A percentile compares a stretch with the other conserved stretches of the same genome.
phyloP scores from a whole-genome alignment of 2,888 invertebrate genomes.

The Diplazon laetatorius region DNA sequence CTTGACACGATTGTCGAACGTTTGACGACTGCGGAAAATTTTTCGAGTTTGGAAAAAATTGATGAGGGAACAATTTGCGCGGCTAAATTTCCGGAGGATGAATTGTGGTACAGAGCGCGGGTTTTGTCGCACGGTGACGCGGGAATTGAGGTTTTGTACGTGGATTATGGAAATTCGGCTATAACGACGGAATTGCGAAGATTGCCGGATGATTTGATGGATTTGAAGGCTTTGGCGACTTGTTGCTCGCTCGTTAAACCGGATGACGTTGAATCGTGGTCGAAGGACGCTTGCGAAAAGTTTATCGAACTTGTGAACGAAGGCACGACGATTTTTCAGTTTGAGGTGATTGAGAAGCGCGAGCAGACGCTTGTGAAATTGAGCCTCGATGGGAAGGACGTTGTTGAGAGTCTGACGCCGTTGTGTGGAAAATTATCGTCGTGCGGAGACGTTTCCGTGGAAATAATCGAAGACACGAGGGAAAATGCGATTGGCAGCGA shows the following conservation, averaged over 20 bases:
- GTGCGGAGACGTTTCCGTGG: slow-evolving; percentile 25
- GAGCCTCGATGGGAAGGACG: slow-evolving; percentile 85
- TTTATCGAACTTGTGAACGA: slow-evolving; percentile 88
- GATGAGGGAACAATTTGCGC: slow-evolving; percentile 86
- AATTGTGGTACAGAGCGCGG: slow-evolving; percentile 87
- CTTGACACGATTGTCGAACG: slow-evolving; percentile 86
- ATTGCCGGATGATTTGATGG: slow-evolving; percentile 85
- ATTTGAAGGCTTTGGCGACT: slow-evolving; percentile 85
- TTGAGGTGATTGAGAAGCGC: slow-evolving; percentile 87
- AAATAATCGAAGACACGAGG: slow-evolving; percentile 1
- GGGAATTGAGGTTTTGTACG: slow-evolving; percentile 86
- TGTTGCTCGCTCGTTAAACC: slow-evolving; percentile 86
- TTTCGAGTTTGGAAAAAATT: slow-evolving; percentile 83
- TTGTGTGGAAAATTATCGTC: too few relatives aligned
- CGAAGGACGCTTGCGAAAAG: slow-evolving; percentile 86
- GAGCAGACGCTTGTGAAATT: slow-evolving; percentile 88
- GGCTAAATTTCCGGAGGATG: slow-evolving; percentile 87
- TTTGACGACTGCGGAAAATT: slow-evolving; percentile 84
- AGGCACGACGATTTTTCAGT: slow-evolving; percentile 88
- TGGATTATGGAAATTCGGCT: slow-evolving; percentile 88
- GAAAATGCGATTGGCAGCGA: background rate
- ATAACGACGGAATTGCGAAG: slow-evolving; percentile 84
- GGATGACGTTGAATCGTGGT: slow-evolving; percentile 85
- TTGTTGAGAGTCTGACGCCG: slow-evolving; percentile 85
- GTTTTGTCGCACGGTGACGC: slow-evolving; percentile 84